phyloP scores from a whole-genome alignment of 2,888 invertebrate genomes.

The Parnassius orleans region DNA sequence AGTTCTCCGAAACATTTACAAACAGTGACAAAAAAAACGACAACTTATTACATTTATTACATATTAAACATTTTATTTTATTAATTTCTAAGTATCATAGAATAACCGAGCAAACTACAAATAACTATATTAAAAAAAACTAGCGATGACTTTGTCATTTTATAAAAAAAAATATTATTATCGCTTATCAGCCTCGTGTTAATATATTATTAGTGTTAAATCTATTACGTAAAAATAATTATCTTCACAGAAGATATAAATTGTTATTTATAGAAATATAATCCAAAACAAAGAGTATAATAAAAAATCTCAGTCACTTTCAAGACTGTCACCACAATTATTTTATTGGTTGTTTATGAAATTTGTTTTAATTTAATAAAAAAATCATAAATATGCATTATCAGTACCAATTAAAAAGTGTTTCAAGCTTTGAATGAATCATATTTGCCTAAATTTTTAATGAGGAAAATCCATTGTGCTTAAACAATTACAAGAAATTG shows the following conservation, averaged over 20 bases:
- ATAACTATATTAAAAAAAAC: conserved; percentile 26
- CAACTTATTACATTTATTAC: conserved; percentile 12
- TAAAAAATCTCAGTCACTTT: conserved; percentile 43
- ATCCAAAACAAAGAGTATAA: conserved; percentile 20
- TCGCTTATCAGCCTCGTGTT: conserved; percentile 46
- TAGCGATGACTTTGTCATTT: conserved; percentile 24
- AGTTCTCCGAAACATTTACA: conserved; percentile 60
- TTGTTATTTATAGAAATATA: conserved; percentile 44
- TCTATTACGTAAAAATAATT: conserved; percentile 34
- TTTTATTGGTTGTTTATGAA: conserved; percentile 30
- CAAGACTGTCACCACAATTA: conserved; percentile 37
- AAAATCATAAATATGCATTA: no score
- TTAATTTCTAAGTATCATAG: conserved; percentile 43
- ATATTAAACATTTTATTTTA: conserved; percentile 29
- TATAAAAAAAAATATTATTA: conserved; percentile 33
- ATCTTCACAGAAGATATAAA: conserved; percentile 58
- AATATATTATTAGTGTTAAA: conserved; percentile 47
- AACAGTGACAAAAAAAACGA: background rate
- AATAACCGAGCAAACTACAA: conserved; percentile 21
- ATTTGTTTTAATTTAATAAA: background rate
- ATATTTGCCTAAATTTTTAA: no score
- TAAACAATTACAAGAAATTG: no score
- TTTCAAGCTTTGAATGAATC: no score
- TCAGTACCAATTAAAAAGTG: no score
- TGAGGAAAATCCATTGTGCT: no score